Evolutionary conservation across 2,888 invertebrate genomes (phyloP), one percentile per base, ranked within the genome.

Genomic region (Thyatira batis): DNA sequence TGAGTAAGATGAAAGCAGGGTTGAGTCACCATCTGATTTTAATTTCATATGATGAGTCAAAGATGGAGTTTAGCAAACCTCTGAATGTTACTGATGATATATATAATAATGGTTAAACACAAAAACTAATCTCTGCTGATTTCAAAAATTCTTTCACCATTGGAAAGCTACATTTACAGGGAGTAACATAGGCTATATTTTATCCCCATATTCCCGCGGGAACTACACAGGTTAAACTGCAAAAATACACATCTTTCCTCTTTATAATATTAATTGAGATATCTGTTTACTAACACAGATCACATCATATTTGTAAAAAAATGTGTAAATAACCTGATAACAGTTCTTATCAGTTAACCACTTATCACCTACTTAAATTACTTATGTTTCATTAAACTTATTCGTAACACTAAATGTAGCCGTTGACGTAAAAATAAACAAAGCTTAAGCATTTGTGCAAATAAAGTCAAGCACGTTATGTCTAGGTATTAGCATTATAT

Each of bases 1-100:
- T 58, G 57, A 60, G 57, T 39, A 39, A 39, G 45, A 65, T 33
- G 25, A 58, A 60, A 68, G 53, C 51, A 55, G 30, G 21, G 2
- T 9, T 66, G 69, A 69, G 33, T 67, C 67, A 67, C 45, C 10
- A 20, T 25, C 46, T 43, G 49, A 17, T 11, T 49, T 48, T 33
- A 27, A n/a, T 11, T 6, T 50, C 3, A 17, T 11, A 39, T 17
- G 6, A 8, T 39, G 39, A 39, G 33, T 33, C 33, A 33, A n/a
- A 13, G 33, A 11, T n/a, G 13, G 33, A 33, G 39, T 39, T 8
- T 17, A n/a, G 17, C 1, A 39, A 39, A 4, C 13, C 39, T 11
- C 39, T 39, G 17, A 5, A 39, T 17, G 13, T 17, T 8, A 1
- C 39, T 17, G 39, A 39, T 8, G 17, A 39, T 30, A n/a, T 2